phyloP scores from a whole-genome alignment of 2,113 vertebrate genomes.

The Rhinolophus sinicus region DNA sequence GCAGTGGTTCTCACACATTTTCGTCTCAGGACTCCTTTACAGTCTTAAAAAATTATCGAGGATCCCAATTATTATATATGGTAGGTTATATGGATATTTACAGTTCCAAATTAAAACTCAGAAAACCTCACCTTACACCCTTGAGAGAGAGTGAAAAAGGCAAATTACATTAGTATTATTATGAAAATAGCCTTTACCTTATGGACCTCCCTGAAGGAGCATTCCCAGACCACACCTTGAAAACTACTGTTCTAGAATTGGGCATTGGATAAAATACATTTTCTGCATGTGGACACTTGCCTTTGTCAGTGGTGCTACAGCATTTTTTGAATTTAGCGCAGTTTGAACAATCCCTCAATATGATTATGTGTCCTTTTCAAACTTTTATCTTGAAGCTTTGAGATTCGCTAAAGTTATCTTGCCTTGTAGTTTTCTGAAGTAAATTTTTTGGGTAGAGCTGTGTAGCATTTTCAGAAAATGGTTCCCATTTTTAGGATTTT shows the following conservation, averaged over 20 bases:
- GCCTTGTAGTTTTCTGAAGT: background rate
- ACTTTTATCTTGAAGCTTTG: slow-evolving; percentile 16
- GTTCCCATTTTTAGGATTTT: background rate
- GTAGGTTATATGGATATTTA: background rate
- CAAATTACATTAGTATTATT: background rate
- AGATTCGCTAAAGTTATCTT: slow-evolving; percentile 11
- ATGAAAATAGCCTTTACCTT: background rate
- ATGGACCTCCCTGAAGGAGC: background rate
- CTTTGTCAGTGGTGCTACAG: background rate
- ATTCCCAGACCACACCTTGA: background rate
- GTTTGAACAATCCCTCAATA: background rate
- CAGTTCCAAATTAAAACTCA: slow-evolving; percentile 48
- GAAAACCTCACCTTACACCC: background rate
- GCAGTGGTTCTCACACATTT: background rate
- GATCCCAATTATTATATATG: background rate
- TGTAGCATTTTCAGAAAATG: slow-evolving; percentile 22
- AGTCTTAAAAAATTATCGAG: slow-evolving; percentile 30
- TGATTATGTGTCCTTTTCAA: background rate
- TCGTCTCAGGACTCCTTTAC: background rate
- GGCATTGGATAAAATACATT: background rate
- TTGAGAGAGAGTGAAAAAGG: background rate
- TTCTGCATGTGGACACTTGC: background rate
- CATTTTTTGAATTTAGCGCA: background rate
- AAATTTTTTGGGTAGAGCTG: background rate
- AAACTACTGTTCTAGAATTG: background rate